A percentile compares a stretch with the other conserved stretches of the same genome.
These are phyloP conservation scores for Parnassius apollo DNA, from an alignment of 2,888 invertebrate genomes.

Conservation along the genomic window DNA sequence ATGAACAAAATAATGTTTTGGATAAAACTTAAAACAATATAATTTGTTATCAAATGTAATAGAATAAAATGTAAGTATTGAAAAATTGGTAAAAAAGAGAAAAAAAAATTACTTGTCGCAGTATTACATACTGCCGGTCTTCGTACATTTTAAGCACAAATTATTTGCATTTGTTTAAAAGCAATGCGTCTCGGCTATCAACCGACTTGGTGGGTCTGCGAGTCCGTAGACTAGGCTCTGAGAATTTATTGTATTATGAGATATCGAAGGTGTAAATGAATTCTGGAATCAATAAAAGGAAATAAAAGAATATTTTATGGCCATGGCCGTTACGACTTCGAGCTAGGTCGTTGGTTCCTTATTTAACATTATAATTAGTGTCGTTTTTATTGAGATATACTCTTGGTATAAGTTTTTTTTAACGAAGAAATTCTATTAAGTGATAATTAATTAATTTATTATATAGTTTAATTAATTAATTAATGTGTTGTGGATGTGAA, in stretches of 20 bases:
- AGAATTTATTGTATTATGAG: slow-evolving; percentile 27
- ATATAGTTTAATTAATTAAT: no score
- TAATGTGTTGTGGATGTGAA: no score
- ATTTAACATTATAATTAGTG: slow-evolving; percentile 1
- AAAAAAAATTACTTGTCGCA: background rate
- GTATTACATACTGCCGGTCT: slow-evolving; percentile 30
- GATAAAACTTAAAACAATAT: no score
- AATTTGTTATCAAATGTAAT: no score
- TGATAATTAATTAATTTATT: no score
- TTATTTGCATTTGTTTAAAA: slow-evolving; percentile 37
- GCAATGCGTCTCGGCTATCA: slow-evolving; percentile 32
- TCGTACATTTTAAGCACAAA: slow-evolving; percentile 36
- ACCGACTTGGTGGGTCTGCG: slow-evolving; percentile 32
- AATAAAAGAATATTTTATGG: slow-evolving; percentile 19
- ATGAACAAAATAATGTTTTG: no score
- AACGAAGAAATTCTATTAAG: no score
- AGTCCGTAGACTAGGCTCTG: slow-evolving; percentile 13
- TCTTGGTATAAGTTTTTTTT: no score
- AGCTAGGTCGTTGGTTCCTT: background rate
- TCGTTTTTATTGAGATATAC: background rate
- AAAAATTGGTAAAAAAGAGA: background rate
- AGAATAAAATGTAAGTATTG: background rate
- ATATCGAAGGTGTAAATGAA: slow-evolving; percentile 26
- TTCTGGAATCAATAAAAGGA: slow-evolving; percentile 23
- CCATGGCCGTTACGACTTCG: slow-evolving; percentile 12